These are phyloP conservation scores for Apodemia duryi DNA, from an alignment of 2,888 invertebrate genomes.

Conservation along the genomic window DNA sequence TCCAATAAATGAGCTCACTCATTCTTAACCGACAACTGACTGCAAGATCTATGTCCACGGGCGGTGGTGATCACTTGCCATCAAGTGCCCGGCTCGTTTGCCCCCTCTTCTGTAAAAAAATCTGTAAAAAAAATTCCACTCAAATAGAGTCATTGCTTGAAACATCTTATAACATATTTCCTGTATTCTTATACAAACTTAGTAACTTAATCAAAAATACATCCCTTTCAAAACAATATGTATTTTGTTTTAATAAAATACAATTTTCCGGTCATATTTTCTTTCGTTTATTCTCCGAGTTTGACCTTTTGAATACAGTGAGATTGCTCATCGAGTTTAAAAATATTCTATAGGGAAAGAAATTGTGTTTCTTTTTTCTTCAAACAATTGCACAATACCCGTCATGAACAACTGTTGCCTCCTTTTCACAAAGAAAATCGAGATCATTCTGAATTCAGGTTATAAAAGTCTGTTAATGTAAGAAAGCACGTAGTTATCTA, in stretches of 20 bases:
- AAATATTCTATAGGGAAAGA: conserved; percentile 8
- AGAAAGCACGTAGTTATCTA: background rate
- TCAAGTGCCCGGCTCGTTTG: too few species aligned
- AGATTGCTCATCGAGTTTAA: conserved; percentile 3
- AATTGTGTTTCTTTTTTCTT: conserved; percentile 20
- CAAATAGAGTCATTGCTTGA: too few species aligned
- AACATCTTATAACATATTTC: too few species aligned
- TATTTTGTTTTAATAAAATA: conserved; percentile 6
- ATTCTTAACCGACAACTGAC: too few species aligned
- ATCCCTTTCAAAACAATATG: background rate
- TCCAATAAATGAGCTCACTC: too few species aligned
- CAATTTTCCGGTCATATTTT: background rate
- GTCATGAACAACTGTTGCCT: conserved; percentile 24
- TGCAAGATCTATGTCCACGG: too few species aligned
- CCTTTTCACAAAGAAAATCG: conserved; percentile 10
- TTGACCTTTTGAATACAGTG: conserved; percentile 1
- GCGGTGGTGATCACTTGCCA: too few species aligned
- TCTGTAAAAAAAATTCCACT: too few species aligned
- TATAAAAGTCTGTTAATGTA: background rate
- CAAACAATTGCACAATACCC: conserved; percentile 18
- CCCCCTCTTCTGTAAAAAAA: too few species aligned
- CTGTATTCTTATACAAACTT: too few species aligned
- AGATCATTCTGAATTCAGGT: conserved; percentile 3
- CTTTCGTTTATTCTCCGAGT: background rate
- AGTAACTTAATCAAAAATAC: background rate